Conservation (phyloP, 2,888 invertebrate species). For the Tortrix viridana region DNA sequence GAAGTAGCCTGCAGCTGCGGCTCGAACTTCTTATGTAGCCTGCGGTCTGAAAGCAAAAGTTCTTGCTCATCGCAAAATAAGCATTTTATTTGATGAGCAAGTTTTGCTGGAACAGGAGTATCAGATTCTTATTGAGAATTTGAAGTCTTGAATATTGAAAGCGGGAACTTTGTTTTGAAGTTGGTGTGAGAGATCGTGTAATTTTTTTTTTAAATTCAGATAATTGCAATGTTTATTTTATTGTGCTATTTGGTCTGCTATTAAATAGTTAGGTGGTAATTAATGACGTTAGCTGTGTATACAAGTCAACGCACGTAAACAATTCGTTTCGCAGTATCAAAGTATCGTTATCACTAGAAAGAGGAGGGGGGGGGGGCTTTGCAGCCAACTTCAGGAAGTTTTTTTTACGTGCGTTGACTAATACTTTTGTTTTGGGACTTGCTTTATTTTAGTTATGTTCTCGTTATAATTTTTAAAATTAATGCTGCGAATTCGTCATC, state of each 20-base stretch:
- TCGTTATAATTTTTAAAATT: no score
- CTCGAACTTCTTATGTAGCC: constrained; percentile 60
- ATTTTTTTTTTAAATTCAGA: not conserved
- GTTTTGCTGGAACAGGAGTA: constrained; percentile 23
- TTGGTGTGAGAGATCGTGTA: constrained; percentile 18
- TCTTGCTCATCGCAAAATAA: constrained; percentile 60
- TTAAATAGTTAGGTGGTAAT: no score
- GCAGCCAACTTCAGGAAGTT: no score
- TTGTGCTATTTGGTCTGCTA: not conserved
- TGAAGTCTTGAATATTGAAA: constrained; percentile 11
- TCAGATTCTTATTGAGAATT: constrained; percentile 27
- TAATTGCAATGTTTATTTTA: not conserved
- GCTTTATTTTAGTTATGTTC: no score
- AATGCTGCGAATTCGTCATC: no score
- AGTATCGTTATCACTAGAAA: no score
- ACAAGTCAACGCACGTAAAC: no score
- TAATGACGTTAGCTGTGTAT: no score
- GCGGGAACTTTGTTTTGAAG: constrained; percentile 15
- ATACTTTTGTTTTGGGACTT: no score
- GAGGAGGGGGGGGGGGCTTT: no score
- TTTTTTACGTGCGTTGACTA: no score
- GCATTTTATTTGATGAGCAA: constrained; percentile 45
- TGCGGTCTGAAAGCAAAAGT: constrained; percentile 51
- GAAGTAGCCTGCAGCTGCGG: constrained; percentile 67
- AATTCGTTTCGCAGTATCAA: no score